A percentile compares a stretch with the other conserved stretches of the same genome.
phyloP scores from a whole-genome alignment of 2,797 vertebrate genomes.

The Agapornis canus region DNA sequence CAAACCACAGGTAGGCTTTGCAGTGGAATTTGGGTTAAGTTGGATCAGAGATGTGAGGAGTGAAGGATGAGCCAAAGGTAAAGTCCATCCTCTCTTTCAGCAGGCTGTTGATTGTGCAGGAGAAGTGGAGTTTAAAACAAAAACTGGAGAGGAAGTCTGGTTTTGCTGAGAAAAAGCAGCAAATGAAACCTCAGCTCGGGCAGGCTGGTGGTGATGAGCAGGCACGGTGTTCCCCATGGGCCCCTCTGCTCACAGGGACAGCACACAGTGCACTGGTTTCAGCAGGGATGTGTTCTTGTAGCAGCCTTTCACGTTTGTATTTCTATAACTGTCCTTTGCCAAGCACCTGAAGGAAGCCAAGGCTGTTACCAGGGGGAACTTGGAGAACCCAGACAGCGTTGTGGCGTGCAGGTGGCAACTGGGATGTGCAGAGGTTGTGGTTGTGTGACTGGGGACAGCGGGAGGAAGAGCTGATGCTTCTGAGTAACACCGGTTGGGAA shows the following conservation, averaged over 20 bases:
- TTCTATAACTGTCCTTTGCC: neutral
- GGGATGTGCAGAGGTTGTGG: neutral
- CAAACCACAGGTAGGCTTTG: neutral
- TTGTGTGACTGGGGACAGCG: neutral
- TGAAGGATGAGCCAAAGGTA: neutral
- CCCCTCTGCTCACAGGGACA: neutral
- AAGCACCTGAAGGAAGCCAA: neutral
- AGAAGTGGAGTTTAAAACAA: neutral
- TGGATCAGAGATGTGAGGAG: neutral
- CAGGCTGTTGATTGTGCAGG: neutral
- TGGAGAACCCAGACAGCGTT: fast-evolving
- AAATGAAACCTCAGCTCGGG: neutral
- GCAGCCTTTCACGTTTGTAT: neutral
- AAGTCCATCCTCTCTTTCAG: neutral
- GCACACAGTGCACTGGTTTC: neutral
- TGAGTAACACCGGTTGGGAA: neutral
- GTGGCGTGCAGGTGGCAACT: neutral
- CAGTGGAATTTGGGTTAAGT: neutral
- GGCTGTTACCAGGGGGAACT: neutral
- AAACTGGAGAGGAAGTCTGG: neutral
- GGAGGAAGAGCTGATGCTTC: neutral
- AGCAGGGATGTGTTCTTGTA: neutral
- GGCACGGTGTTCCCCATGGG: neutral
- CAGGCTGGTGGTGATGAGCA: neutral
- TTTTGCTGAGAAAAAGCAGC: neutral